A percentile compares a stretch with the other conserved stretches of the same genome.
phyloP scores from a whole-genome alignment of 2,797 vertebrate genomes.

The Sylvia borin region DNA sequence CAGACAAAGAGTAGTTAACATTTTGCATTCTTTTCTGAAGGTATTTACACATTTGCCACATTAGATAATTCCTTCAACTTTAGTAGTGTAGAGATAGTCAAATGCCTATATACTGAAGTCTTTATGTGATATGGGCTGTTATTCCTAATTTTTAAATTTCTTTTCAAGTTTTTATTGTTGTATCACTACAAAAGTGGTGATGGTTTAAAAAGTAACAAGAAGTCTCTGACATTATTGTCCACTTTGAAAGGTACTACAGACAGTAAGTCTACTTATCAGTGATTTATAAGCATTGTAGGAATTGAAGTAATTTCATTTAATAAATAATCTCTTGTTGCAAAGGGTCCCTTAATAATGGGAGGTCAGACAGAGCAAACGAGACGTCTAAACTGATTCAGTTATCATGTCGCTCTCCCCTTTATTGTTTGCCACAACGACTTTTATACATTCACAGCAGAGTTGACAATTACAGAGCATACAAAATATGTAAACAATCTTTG shows the following conservation, averaged over 20 bases:
- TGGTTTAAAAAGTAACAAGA: neutral
- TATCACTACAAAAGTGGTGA: neutral
- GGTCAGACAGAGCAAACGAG: no score
- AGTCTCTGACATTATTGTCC: neutral
- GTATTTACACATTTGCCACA: neutral
- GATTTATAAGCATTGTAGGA: neutral
- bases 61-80: neutral
- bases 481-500: no score
- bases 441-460: no score
- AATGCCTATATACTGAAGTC: neutral
- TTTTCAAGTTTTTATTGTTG: neutral
- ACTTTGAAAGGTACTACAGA: neutral
- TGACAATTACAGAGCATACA: no score
- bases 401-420: no score
- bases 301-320: neutral
- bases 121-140: neutral
- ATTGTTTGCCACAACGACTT: no score
- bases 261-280: neutral
- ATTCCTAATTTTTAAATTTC: neutral
- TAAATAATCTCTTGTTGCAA: neutral
- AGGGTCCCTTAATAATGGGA: no score
- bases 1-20: neutral
- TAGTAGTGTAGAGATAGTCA: neutral
- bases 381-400: no score
- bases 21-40: neutral